A percentile compares a stretch with the other conserved stretches of the same genome.
Evolutionary conservation across 1,140 invertebrate genomes (phyloP).

Genomic region (Fopius arisanus): DNA sequence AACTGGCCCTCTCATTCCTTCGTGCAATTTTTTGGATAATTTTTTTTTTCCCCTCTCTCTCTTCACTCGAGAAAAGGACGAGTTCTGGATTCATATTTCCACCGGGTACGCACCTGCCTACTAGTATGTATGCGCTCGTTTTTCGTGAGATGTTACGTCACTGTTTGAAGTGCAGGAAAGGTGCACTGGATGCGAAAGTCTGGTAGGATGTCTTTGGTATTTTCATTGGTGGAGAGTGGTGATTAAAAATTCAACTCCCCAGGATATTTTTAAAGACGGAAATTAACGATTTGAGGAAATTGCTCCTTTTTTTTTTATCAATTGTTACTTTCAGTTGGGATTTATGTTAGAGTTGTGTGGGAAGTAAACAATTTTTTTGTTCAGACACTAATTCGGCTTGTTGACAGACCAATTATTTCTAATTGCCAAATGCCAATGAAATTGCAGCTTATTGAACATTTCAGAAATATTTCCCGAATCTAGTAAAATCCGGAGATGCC

Average conservation of each 20-base stretch:
- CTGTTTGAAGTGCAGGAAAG: conserved; percentile 3
- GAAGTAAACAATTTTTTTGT: too few species aligned
- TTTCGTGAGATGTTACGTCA: conserved; percentile 44
- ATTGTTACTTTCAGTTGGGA: too few species aligned
- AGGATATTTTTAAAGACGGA: neutral
- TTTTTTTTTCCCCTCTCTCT: neutral
- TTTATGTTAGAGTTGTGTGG: too few species aligned
- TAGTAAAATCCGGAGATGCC: too few species aligned
- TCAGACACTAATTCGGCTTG: too few species aligned
- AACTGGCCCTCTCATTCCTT: neutral
- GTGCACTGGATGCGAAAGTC: conserved; percentile 1
- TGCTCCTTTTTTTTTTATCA: too few species aligned
- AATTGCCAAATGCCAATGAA: too few species aligned
- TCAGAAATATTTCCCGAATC: too few species aligned
- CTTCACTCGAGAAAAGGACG: neutral
- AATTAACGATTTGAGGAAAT: too few species aligned
- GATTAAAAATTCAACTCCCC: neutral
- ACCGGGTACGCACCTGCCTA: conserved; percentile 41
- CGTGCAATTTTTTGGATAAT: neutral
- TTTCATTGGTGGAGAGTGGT: neutral
- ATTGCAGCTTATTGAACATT: too few species aligned
- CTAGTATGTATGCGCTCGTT: conserved; percentile 33
- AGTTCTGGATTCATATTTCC: conserved; percentile 43
- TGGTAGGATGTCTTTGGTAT: neutral
- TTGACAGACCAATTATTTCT: too few species aligned